Base-by-base conservation (phyloP, 2,888 invertebrate species). In the Caenorhabditis uteleia region DNA sequence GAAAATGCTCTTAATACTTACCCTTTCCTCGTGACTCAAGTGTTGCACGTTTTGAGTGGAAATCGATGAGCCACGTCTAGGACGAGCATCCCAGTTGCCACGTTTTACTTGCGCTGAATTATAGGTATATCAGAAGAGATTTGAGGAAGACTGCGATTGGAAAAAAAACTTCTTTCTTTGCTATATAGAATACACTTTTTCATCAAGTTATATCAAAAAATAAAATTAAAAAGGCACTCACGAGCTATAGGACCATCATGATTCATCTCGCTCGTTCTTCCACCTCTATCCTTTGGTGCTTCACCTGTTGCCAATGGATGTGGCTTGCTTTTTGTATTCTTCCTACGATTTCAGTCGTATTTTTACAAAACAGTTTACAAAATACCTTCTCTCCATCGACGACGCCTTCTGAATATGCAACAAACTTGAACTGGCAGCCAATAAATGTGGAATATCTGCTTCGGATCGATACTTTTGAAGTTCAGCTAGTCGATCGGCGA, bases 341-440 rank as follows among this genome's bases (percentile, higher is more conserved):
- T 12, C 31, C 44, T 8, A 20, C 7, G 8, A 33, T 6, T 20
- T 39, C 12, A 10, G 21, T 8, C 21, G 18, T n/a, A 43, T 23
- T 23, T 43, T 43, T 23, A 14, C 1, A 18, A 16, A 44, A 18
- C 33, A 2, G 8, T 29, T 25, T 12, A 25, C 18, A 18, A 14
- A 14, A 7, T 20, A 50, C 55, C 54, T 54, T 39, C 38, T 49
- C 3, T 47, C 43, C 38, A 46, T 46, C 5, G 46, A 39, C 8
- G 57, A 58, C 20, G 65, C 65, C n/a, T 65, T 65, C 20, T 65
- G 60, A 36, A 74, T 66, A 42, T 62, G 53, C 1, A 71, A 51
- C 16, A 67, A 29, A 2, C 53, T 23, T n/a, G 74, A 54, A 34
- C 69, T 69, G 0, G 78, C 77, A 3, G 75, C 50, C 16, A 78